Conservation (phyloP, 2,888 invertebrate genomes). For the Tortrix viridana region DNA sequence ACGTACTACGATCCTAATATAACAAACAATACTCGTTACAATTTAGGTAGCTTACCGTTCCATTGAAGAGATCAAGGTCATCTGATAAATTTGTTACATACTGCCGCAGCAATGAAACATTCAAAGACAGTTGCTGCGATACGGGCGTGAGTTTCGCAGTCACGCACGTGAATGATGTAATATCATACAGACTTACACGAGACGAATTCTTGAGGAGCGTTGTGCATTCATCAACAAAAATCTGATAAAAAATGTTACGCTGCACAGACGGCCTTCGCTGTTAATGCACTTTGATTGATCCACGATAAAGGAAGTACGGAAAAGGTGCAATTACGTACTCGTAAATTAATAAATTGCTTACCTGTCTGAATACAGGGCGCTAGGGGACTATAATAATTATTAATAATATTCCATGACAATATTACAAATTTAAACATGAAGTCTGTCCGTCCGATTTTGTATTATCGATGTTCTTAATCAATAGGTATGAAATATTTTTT, state of each 20-base stretch:
- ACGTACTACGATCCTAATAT: constrained; percentile 47
- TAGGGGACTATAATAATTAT: no score
- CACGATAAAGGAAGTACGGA: constrained; percentile 12
- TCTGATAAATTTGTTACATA: constrained; percentile 46
- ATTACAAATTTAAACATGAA: no score
- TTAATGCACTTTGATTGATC: constrained; percentile 12
- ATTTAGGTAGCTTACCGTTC: constrained; percentile 51
- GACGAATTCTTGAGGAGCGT: constrained; percentile 55
- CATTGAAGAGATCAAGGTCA: constrained; percentile 57
- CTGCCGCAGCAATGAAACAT: constrained; percentile 58
- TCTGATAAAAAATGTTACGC: constrained; percentile 31
- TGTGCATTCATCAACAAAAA: constrained; percentile 34
- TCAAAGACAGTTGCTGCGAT: constrained; percentile 40
- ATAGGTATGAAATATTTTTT: no score
- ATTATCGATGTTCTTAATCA: no score
- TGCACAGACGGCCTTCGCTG: constrained; percentile 21
- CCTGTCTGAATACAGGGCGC: no score
- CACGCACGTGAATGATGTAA: constrained; percentile 72
- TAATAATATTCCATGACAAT: no score
- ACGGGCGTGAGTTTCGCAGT: constrained; percentile 43
- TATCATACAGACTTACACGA: constrained; percentile 67
- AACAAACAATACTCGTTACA: constrained; percentile 40
- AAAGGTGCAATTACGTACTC: background rate
- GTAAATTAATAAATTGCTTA: background rate
- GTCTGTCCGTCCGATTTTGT: no score